These are phyloP conservation scores for Aphaenogaster ashmeadi DNA, from an alignment of 1,140 invertebrate species.

Conservation along the genomic window DNA sequence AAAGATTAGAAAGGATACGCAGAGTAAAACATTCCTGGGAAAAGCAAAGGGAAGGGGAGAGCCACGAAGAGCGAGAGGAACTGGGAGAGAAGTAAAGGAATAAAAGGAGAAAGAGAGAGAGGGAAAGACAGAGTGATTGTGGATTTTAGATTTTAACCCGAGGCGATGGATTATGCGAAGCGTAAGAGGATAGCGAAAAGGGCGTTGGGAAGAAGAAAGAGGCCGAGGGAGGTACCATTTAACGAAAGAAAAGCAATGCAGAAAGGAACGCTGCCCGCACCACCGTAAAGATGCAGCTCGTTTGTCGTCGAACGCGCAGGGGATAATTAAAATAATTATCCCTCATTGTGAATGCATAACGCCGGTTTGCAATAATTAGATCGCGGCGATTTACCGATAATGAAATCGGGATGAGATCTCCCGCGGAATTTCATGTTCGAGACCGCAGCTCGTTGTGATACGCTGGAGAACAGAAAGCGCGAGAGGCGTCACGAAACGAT, in stretches of 20 bases:
- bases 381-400: slow-evolving; percentile 50
- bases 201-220: slow-evolving; percentile 3
- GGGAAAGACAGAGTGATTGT: background rate
- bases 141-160: slow-evolving; percentile 71
- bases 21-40: slow-evolving; percentile 11
- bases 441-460: background rate
- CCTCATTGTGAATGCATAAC: slow-evolving; percentile 23
- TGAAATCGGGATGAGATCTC: slow-evolving; percentile 53
- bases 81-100: background rate
- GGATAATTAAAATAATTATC: slow-evolving; percentile 73
- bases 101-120: background rate
- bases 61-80: background rate
- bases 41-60: background rate
- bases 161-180: slow-evolving; percentile 67
- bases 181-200: slow-evolving; percentile 48
- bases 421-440: slow-evolving; percentile 10
- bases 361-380: slow-evolving; percentile 39
- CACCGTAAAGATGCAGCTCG: slow-evolving; percentile 44
- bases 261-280: slow-evolving; percentile 22
- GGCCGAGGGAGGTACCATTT: slow-evolving; percentile 47
- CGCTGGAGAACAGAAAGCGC: background rate
- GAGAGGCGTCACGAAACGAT: slow-evolving; percentile 1
- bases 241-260: slow-evolving; percentile 46
- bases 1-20: slow-evolving; percentile 10
- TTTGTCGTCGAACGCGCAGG: slow-evolving; percentile 41